Base-by-base conservation (phyloP, 2,113 vertebrate species). In the Eolophus roseicapilla region DNA sequence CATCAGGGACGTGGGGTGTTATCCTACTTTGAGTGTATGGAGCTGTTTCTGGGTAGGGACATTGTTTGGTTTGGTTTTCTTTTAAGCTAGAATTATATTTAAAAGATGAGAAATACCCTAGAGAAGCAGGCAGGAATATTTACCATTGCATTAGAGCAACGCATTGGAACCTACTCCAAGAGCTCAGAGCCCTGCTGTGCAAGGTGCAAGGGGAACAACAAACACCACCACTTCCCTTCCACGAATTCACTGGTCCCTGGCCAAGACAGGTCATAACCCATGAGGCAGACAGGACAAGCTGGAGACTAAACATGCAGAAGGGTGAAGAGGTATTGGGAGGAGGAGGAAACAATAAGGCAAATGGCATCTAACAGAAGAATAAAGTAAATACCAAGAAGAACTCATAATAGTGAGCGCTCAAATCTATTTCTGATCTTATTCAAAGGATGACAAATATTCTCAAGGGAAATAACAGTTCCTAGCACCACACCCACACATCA, bases 391-490 rank as follows among this genome's bases (percentile, higher is more conserved):
- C 18, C 71, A 77, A 82, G 39, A 88, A 90, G 68, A 60, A 20
- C 35, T 90, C 57, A 64, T 21, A 93, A 80, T 82, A 94, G 87
- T 16, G 33, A 89, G 65, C 1, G 4, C 47, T 92, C 37, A 53
- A 87, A 91, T 88, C 95, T 96, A 94, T 95, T 96, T 89, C 95
- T 96, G 77, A 89, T 93, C 74, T 83, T 89, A 91, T 87, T 91
- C 95, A 97, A 93, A 91, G 74, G 76, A 97, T 95, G 95, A 96
- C 92, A 97, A 95, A 94, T 93, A 96, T 92, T 96, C 96, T 93
- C 91, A 92, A 79, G 91, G 96, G 95, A 97, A 97, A 93, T 93
- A 95, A 91, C 93, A 96, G 93, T 87, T 97, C 96, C 95, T 96
- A 92, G 81, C 88, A 96, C 92, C 93, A 93, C 96, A 97, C 96